These are phyloP conservation scores for Zygogramma bicolorata DNA, from an alignment of 2,888 invertebrate genomes.

Conservation along the genomic window DNA sequence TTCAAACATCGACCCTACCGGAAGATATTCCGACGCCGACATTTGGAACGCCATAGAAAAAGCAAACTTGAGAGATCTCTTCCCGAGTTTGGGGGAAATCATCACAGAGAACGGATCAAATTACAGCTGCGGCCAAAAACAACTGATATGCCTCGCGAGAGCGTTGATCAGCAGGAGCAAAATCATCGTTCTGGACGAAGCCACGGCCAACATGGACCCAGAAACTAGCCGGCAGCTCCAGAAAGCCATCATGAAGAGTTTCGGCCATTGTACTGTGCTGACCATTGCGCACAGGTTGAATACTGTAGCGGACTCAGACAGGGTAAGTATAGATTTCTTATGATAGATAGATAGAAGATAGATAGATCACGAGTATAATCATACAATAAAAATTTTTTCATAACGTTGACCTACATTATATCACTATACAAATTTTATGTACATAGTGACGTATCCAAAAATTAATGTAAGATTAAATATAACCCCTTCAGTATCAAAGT, in stretches of 20 bases:
- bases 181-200: slow-evolving; percentile 70
- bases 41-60: slow-evolving; percentile 90
- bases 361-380: too few species aligned
- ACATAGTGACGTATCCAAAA: too few species aligned
- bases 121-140: slow-evolving; percentile 69
- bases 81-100: slow-evolving; percentile 72
- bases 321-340: slow-evolving; percentile 55
- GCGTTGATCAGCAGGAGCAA: slow-evolving; percentile 67
- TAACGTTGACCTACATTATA: too few species aligned
- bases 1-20: slow-evolving; percentile 90
- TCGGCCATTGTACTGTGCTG: slow-evolving; percentile 69
- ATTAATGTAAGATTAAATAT: too few species aligned
- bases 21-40: slow-evolving; percentile 80
- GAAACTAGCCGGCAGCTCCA: slow-evolving; percentile 69
- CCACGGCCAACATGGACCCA: slow-evolving; percentile 70
- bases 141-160: slow-evolving; percentile 69
- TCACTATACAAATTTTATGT: too few species aligned
- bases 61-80: slow-evolving; percentile 80
- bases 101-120: slow-evolving; percentile 77
- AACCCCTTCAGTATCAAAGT: too few species aligned
- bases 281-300: slow-evolving; percentile 63
- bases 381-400: too few species aligned
- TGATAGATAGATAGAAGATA: too few species aligned
- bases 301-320: slow-evolving; percentile 71
- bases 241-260: slow-evolving; percentile 67